Evolutionary conservation across 2,888 invertebrate genomes (phyloP).

Genomic region (Eudasyphora cyanicolor): DNA sequence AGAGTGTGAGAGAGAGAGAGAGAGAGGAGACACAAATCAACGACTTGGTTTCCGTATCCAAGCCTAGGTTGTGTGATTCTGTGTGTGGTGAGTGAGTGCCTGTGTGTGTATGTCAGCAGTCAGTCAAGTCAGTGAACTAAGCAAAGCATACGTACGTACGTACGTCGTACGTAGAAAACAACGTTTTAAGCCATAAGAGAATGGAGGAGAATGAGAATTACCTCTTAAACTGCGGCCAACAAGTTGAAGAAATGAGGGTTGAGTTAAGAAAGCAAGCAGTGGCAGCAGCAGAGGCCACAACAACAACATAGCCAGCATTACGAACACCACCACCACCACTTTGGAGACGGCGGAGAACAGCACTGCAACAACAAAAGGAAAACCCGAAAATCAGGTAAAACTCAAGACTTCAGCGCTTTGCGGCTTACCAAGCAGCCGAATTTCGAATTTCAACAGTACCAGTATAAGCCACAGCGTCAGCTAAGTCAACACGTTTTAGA

Average conservation of each 20-base stretch:
- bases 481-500: conserved; percentile 67
- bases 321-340: not conserved
- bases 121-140: conserved; percentile 63
- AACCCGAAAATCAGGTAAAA: conserved; percentile 77
- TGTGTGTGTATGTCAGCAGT: no score
- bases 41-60: not conserved
- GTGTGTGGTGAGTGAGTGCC: conserved; percentile 5
- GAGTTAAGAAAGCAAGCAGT: conserved; percentile 74
- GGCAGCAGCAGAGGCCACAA: conserved; percentile 46
- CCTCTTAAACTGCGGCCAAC: conserved; percentile 1
- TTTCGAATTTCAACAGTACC: conserved; percentile 50
- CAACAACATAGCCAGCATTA: conserved; percentile 42
- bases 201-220: conserved; percentile 10
- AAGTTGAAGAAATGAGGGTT: conserved; percentile 60
- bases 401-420: conserved; percentile 58
- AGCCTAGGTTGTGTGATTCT: conserved; percentile 29
- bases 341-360: conserved; percentile 42
- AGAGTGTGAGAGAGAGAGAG: not conserved
- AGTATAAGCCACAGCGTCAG: conserved; percentile 63
- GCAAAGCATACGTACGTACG: conserved; percentile 4
- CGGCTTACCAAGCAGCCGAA: conserved; percentile 59
- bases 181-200: conserved; percentile 30
- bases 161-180: no score
- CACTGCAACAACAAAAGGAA: conserved; percentile 54
- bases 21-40: not conserved